These are phyloP conservation scores for Catocala nupta DNA, from an alignment of 2,888 invertebrate species.

Conservation along the genomic window DNA sequence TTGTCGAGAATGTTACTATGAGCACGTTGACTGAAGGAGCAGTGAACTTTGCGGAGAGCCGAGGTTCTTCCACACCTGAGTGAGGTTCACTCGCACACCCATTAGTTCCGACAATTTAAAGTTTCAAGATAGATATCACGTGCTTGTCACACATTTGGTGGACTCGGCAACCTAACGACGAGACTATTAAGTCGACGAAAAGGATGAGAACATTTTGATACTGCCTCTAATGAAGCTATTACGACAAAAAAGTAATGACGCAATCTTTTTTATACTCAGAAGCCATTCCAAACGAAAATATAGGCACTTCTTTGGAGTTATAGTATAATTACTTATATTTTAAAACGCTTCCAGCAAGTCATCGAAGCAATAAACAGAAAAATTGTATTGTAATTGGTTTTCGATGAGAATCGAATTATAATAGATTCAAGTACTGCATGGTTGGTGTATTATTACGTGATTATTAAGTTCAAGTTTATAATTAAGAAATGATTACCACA, in stretches of 20 bases:
- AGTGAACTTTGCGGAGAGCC: constrained; percentile 82
- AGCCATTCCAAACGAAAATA: constrained; percentile 33
- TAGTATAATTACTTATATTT: constrained; percentile 25
- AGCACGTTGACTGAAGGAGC: constrained; percentile 72
- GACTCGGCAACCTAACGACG: constrained; percentile 41
- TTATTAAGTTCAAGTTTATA: constrained; percentile 45
- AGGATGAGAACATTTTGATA: constrained; percentile 32
- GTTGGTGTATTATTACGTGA: constrained; percentile 19
- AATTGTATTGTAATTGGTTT: constrained; percentile 65
- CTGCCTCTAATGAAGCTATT: constrained; percentile 46
- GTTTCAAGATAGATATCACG: constrained; percentile 72
- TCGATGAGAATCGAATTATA: constrained; percentile 57
- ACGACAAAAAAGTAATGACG: constrained; percentile 48
- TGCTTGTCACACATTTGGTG: constrained; percentile 64
- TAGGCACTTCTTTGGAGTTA: constrained; percentile 19
- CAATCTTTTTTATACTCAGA: constrained; percentile 43
- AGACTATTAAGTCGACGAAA: constrained; percentile 35
- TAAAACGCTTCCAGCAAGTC: constrained; percentile 62
- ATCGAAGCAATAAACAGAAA: constrained; percentile 65
- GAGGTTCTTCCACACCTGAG: constrained; percentile 79
- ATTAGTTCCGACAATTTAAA: constrained; percentile 79
- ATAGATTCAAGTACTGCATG: constrained; percentile 18
- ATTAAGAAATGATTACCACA: constrained; percentile 26
- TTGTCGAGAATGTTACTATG: constrained; percentile 53
- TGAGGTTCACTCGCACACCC: constrained; percentile 80